Percentiles rank a stretch among this genome's conserved stretches.
phyloP scores from a whole-genome alignment of 1,140 invertebrate genomes.

The Meteorus sp. region DNA sequence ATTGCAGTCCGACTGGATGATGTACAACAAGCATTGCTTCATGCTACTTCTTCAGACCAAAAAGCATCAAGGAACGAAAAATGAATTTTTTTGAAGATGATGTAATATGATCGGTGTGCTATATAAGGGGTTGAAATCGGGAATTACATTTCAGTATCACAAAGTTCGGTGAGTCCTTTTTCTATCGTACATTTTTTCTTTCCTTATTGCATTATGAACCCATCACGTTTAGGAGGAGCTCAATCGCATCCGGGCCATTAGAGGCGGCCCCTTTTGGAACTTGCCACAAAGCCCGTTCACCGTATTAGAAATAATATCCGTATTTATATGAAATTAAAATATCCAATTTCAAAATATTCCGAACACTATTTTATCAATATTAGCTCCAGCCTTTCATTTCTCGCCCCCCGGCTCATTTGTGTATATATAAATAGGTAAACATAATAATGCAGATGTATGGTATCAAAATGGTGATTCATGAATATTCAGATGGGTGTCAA shows the following conservation, averaged over 20 bases:
- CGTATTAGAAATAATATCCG: conserved; percentile 44
- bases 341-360: conserved; percentile 54
- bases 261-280: conserved; percentile 48
- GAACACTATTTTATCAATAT: conserved; percentile 49
- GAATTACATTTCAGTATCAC: conserved; percentile 39
- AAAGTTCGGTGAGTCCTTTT: conserved; percentile 17
- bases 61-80: neutral
- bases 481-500: conserved; percentile 52
- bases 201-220: conserved; percentile 42
- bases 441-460: conserved; percentile 40
- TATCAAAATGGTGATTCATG: conserved; percentile 50
- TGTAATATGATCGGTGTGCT: neutral
- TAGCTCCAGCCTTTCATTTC: conserved; percentile 27
- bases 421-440: no score
- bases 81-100: neutral
- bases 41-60: neutral
- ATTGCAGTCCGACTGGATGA: no score
- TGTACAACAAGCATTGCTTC: no score
- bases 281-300: no score
- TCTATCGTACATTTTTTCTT: neutral
- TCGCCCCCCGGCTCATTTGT: neutral
- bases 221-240: conserved; percentile 43
- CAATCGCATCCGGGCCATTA: conserved; percentile 52
- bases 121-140: conserved; percentile 35
- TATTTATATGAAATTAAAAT: conserved; percentile 54